A percentile compares a stretch with the other conserved stretches of the same genome.
Evolutionary conservation across 2,888 invertebrate genomes (phyloP).

Genomic region (Campoplex capitator): DNA sequence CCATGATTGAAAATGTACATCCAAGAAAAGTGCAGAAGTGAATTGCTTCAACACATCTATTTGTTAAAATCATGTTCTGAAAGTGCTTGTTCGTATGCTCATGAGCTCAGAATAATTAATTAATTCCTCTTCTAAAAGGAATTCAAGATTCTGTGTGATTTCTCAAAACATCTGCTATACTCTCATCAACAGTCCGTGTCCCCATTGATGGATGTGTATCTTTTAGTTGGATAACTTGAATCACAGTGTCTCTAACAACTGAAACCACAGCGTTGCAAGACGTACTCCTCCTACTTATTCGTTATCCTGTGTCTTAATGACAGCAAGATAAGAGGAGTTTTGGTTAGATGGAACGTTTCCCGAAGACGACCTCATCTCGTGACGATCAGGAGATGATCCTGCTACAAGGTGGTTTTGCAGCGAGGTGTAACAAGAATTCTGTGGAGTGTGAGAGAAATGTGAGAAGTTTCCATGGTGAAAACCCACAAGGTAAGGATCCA

Average conservation of each 20-base stretch:
- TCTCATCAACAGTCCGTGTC: not conserved
- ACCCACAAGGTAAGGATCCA: slow-evolving; percentile 36
- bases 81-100: not conserved
- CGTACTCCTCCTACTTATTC: not conserved
- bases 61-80: not conserved
- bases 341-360: not conserved
- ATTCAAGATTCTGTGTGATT: not conserved
- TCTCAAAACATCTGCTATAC: not conserved
- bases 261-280: not conserved
- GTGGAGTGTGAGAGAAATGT: slow-evolving; percentile 35
- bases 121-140: not conserved
- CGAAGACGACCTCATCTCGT: slow-evolving; percentile 23
- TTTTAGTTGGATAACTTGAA: not conserved
- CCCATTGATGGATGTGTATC: not conserved
- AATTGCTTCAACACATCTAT: not conserved
- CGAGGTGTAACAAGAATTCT: slow-evolving; percentile 28
- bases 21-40: not conserved
- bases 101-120: not conserved
- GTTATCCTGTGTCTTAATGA: slow-evolving; percentile 6
- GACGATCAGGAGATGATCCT: slow-evolving; percentile 40
- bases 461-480: slow-evolving; percentile 38
- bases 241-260: not conserved
- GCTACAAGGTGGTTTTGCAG: slow-evolving; percentile 40
- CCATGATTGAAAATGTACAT: not conserved
- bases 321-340: not conserved